Conservation (phyloP, 2,113 vertebrate genomes). For the Pomatostomus ruficeps region DNA sequence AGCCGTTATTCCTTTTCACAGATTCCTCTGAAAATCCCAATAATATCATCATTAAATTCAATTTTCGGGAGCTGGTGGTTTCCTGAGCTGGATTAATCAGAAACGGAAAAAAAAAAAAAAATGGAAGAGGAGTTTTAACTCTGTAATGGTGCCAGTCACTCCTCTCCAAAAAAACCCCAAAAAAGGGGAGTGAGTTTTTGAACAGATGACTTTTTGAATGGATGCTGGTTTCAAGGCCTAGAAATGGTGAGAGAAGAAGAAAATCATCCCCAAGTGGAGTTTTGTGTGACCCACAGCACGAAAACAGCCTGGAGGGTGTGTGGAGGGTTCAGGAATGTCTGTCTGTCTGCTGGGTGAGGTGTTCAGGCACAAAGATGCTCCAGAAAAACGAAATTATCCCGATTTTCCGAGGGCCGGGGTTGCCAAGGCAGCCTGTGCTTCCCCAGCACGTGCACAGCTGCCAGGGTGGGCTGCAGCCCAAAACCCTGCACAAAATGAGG, state of each 20-base stretch:
- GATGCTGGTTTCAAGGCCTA: not conserved
- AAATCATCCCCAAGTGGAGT: not conserved
- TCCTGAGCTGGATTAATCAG: not conserved
- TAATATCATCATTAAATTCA: not conserved
- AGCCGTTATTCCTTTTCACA: not conserved
- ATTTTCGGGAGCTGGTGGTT: not conserved
- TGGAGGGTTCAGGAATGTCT: not conserved
- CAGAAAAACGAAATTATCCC: not conserved
- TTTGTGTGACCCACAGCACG: not conserved
- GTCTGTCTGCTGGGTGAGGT: not conserved
- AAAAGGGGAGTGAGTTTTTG: not conserved
- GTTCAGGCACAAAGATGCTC: not conserved
- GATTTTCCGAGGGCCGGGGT: not conserved
- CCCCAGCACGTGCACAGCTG: not conserved
- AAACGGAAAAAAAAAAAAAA: too few species aligned
- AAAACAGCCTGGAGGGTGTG: not conserved
- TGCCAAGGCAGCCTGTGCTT: slow-evolving; percentile 52
- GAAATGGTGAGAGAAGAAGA: not conserved
- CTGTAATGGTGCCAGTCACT: not conserved
- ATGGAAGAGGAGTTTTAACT: not conserved
- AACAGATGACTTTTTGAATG: not conserved
- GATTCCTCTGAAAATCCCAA: not conserved
- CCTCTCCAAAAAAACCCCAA: not conserved
- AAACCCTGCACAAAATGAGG: not conserved
- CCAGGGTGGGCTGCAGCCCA: not conserved